These are phyloP conservation scores for Isaurus tuberculatus DNA, from an alignment of 92 coral and sea anemone species.

Conservation along the genomic window DNA sequence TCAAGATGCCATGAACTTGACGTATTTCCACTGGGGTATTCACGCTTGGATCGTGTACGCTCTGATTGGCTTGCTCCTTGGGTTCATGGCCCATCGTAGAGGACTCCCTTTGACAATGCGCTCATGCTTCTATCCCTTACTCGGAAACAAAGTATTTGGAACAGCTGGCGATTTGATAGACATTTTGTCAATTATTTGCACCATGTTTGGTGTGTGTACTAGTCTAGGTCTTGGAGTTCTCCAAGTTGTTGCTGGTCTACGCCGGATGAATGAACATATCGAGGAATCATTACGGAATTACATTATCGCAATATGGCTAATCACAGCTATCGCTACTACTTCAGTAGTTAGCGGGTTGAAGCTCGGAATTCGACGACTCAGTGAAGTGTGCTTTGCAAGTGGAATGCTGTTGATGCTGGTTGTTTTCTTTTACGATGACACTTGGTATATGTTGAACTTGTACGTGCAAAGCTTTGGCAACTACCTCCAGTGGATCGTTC, in stretches of 20 bases:
- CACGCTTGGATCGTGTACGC: slow-evolving; percentile 96
- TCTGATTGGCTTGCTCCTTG: slow-evolving; percentile 83
- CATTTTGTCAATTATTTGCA: slow-evolving; percentile 75
- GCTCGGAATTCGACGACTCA: slow-evolving; percentile 90
- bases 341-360: slow-evolving; percentile 93
- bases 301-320: slow-evolving; percentile 88
- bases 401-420: slow-evolving; percentile 88
- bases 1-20: slow-evolving; percentile 90
- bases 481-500: slow-evolving; percentile 86
- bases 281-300: slow-evolving; percentile 65
- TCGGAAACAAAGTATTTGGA: slow-evolving; percentile 85
- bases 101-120: slow-evolving; percentile 95
- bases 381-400: slow-evolving; percentile 86
- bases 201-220: slow-evolving; percentile 97
- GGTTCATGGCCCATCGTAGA: slow-evolving; percentile 79
- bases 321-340: slow-evolving; percentile 81
- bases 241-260: slow-evolving; percentile 74
- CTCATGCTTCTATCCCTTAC: slow-evolving; percentile 84
- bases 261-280: slow-evolving; percentile 75
- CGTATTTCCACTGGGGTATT: slow-evolving; percentile 94
- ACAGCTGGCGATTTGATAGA: slow-evolving; percentile 87
- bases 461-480: slow-evolving; percentile 87
- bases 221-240: slow-evolving; percentile 91
- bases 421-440: slow-evolving; percentile 85
- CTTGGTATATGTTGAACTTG: slow-evolving; percentile 88